Base-by-base conservation (phyloP, 1,140 invertebrate species). In the Drosophila gunungcola region DNA sequence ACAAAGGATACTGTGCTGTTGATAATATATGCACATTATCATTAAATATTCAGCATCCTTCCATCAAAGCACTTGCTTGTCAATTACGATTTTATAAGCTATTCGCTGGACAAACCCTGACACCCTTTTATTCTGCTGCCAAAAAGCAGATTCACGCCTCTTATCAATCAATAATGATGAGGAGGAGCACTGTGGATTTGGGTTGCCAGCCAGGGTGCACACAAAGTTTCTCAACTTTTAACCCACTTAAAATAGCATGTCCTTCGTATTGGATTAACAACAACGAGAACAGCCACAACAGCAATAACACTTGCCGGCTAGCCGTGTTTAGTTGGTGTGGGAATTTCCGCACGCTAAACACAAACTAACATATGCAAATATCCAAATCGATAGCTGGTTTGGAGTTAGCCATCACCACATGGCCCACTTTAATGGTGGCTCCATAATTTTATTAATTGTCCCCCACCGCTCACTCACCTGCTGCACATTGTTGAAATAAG, bases 401-500 rank as follows among this genome's bases (percentile, higher is more conserved):
- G 62, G 36, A 29, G 21, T n/a, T 43, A 38, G 16, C 16, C 16
- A 21, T 21, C 16, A 13, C n/a, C 4, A 5, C 16, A 9, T 39
- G 32, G 12, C 36, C 12, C 27, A 27, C 13, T 13, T 25, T 34
- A 16, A 3, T 21, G 11, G 21, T 45, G 27, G 13, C 11, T 16
- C 32, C 45, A 34, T 34, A 41, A 43, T 61, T 48, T 12, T 12
- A 51, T 68, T 49, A 53, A 75, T 77, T 62, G 5, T 25, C 27
- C 25, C 11, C 34, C 39, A 9, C 25, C 39, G 27, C 21, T 11
- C 1, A 52, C 91, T 91, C 92, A 95, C 95, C 94, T 95, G 93
- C 91, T 95, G 94, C 56, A 95, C 94, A 45, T 94, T 94, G 67
- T 94, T 93, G 69, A 96, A 93, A 91, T 95, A 95, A 46, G 92